phyloP scores from a whole-genome alignment of 2,113 vertebrate species.

The Phodopus roborovskii region DNA sequence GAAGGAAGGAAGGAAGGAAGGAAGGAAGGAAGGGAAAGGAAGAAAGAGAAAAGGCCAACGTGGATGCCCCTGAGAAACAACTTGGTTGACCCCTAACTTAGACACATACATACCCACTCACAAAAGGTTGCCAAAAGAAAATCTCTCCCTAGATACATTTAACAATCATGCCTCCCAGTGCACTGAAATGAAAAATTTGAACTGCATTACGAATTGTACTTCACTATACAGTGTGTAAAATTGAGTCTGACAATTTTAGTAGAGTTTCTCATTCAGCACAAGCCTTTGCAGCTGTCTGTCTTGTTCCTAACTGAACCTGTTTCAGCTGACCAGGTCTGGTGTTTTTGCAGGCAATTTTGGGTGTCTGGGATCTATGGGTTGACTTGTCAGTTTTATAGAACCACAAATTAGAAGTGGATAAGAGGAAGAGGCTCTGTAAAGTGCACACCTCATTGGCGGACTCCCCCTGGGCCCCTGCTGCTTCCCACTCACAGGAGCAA shows the following conservation, averaged over 20 bases:
- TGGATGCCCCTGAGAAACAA: background rate
- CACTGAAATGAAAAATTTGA: slow-evolving; percentile 48
- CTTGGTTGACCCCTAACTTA: background rate
- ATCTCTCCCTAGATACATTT: slow-evolving; percentile 62
- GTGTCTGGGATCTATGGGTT: slow-evolving; percentile 40
- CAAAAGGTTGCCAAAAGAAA: slow-evolving; percentile 59
- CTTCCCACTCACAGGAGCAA: background rate
- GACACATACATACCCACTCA: background rate
- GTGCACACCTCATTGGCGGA: background rate
- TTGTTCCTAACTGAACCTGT: slow-evolving; percentile 62
- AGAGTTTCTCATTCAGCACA: slow-evolving; percentile 67
- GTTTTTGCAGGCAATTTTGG: slow-evolving; percentile 41
- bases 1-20: no score
- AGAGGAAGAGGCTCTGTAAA: slow-evolving; percentile 39
- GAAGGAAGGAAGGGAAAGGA: no score
- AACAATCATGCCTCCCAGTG: slow-evolving; percentile 12
- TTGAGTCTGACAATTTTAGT: slow-evolving; percentile 49
- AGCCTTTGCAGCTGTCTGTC: slow-evolving; percentile 83
- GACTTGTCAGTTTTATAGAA: slow-evolving; percentile 33
- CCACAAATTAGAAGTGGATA: slow-evolving; percentile 39
- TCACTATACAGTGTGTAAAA: background rate
- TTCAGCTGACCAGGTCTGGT: background rate
- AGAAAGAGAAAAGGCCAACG: background rate
- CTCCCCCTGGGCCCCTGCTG: background rate
- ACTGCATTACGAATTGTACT: background rate